A percentile compares a stretch with the other conserved stretches of the same genome.
Evolutionary conservation across 2,888 invertebrate species (phyloP).

Genomic region (Callyntrura sp.): DNA sequence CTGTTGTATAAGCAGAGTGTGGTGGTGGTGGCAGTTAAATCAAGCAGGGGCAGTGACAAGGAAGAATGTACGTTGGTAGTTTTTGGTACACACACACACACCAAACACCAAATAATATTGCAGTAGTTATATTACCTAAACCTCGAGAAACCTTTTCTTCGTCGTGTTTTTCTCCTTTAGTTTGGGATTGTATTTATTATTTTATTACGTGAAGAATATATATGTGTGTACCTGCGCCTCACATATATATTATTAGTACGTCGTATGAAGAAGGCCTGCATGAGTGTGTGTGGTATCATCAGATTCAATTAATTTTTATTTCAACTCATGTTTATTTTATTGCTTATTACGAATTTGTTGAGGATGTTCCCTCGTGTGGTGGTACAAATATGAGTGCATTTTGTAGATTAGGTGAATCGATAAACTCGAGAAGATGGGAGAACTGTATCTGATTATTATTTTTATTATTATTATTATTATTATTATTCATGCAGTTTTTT

Average conservation of each 20-base stretch:
- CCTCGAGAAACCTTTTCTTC: conserved; percentile 43
- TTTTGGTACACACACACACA: too few relatives aligned
- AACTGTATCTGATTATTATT: neutral
- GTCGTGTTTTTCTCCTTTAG: neutral
- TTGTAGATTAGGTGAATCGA: conserved; percentile 36
- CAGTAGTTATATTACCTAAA: conserved; percentile 44
- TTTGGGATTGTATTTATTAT: neutral
- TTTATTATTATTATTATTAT: too few relatives aligned
- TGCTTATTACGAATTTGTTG: conserved; percentile 77
- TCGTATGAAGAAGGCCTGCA: too few relatives aligned
- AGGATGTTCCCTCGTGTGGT: conserved; percentile 66
- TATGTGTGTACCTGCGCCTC: neutral
- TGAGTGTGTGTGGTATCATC: conserved; percentile 74
- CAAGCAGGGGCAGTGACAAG: too few relatives aligned
- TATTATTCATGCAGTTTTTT: neutral
- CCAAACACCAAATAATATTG: conserved; percentile 22
- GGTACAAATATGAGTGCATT: conserved; percentile 69
- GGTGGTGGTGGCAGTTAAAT: too few relatives aligned
- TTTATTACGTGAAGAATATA: conserved; percentile 29
- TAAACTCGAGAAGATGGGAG: neutral
- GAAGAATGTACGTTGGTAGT: too few relatives aligned
- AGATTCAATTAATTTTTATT: conserved; percentile 79
- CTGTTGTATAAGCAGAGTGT: neutral
- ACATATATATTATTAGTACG: too few relatives aligned
- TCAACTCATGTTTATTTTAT: conserved; percentile 79